Evolutionary conservation across 2,113 vertebrate species (phyloP).

Genomic region (Ariopsis seemanni): DNA sequence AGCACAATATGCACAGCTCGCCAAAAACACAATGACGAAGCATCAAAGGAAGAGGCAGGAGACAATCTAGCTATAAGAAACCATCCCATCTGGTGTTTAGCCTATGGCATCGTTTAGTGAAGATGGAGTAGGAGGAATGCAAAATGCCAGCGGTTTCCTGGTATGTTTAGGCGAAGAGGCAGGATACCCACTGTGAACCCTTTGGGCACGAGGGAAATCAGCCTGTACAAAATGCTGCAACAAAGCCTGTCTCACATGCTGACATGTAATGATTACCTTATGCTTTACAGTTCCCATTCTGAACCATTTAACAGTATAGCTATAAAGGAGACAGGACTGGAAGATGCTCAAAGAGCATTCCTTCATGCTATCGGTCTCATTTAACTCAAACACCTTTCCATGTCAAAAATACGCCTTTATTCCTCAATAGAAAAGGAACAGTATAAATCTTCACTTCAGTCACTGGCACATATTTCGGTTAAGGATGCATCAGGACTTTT

Average conservation of each 20-base stretch:
- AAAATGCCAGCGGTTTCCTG: slow-evolving; percentile 54
- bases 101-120: slow-evolving; percentile 51
- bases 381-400: neutral
- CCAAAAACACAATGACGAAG: slow-evolving; percentile 40
- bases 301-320: slow-evolving; percentile 44
- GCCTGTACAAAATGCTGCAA: slow-evolving; percentile 40
- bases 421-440: neutral
- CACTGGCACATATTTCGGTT: neutral
- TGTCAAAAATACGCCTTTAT: neutral
- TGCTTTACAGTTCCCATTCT: slow-evolving; percentile 42
- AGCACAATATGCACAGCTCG: slow-evolving; percentile 29
- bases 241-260: slow-evolving; percentile 56
- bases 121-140: slow-evolving; percentile 51
- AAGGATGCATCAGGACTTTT: neutral
- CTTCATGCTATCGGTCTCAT: neutral
- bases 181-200: slow-evolving; percentile 55
- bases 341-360: slow-evolving; percentile 22
- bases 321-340: neutral
- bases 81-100: slow-evolving; percentile 49
- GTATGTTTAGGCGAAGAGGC: slow-evolving; percentile 47
- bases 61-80: slow-evolving; percentile 46
- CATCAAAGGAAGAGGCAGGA: slow-evolving; percentile 33
- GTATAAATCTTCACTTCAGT: neutral
- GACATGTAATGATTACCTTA: slow-evolving; percentile 58
- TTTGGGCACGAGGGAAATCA: slow-evolving; percentile 50